These are phyloP conservation scores for Leucoraja erinaceus DNA, from an alignment of 2,113 vertebrate species.

Conservation along the genomic window DNA sequence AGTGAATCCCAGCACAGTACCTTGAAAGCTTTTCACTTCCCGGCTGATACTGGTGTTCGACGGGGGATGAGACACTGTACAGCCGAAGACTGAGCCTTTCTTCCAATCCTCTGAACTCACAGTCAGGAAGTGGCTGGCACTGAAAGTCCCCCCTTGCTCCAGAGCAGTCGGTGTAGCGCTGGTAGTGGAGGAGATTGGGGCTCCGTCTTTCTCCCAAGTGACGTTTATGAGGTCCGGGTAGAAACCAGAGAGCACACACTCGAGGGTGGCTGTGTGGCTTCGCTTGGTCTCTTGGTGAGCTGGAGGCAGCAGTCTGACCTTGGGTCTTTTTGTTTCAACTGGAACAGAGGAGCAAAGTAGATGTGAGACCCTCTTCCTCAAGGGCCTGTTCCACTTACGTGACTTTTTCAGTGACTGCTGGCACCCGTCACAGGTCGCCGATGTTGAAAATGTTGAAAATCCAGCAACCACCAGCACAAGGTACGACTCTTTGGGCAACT, in stretches of 20 bases:
- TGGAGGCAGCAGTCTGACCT: background rate
- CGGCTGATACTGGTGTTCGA: background rate
- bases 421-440: too few species aligned
- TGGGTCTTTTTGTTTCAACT: background rate
- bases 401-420: too few species aligned
- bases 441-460: too few species aligned
- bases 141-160: background rate
- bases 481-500: too few species aligned
- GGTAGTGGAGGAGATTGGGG: background rate
- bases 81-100: background rate
- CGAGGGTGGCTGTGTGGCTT: background rate
- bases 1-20: background rate
- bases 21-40: background rate
- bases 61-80: background rate
- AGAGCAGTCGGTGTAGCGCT: background rate
- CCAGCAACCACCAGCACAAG: too few species aligned
- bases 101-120: background rate
- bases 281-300: background rate
- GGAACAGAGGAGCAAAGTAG: background rate
- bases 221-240: background rate
- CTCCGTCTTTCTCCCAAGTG: background rate
- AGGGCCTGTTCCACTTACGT: too few species aligned
- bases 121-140: background rate
- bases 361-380: background rate
- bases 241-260: background rate